Conservation (phyloP, 2,888 invertebrate genomes). For the Hedya salicella region DNA sequence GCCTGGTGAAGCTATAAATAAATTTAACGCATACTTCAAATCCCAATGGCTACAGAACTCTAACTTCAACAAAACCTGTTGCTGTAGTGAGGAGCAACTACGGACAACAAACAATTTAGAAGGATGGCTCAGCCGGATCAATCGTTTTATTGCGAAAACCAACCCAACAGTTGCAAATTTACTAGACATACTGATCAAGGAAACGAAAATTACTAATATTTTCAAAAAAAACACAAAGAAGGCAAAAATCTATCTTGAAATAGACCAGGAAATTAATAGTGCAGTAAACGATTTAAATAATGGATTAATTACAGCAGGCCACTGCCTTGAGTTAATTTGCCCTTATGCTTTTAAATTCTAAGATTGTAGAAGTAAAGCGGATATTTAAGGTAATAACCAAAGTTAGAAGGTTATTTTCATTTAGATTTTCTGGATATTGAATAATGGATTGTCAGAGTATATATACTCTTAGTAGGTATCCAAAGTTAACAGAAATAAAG, state of each 20-base stretch:
- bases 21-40: conserved; percentile 2
- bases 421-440: conserved; percentile 18
- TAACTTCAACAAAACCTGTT: background rate
- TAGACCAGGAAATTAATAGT: conserved; percentile 2
- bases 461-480: conserved; percentile 9
- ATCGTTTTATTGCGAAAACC: background rate
- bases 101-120: background rate
- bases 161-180: background rate
- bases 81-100: conserved; percentile 4
- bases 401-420: conserved; percentile 16
- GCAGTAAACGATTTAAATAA: conserved; percentile 11
- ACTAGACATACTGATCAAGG: conserved; percentile 9
- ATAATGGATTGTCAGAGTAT: conserved; percentile 10
- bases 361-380: conserved; percentile 14
- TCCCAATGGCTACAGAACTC: background rate
- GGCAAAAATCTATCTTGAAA: conserved; percentile 10
- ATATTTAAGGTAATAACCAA: conserved; percentile 13
- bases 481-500: conserved; percentile 16
- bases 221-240: conserved; percentile 3
- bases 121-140: background rate
- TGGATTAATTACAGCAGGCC: conserved; percentile 8
- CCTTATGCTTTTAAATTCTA: conserved; percentile 15
- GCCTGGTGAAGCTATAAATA: conserved; percentile 8
- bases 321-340: conserved; percentile 9
- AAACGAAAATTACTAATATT: conserved; percentile 5